Evolutionary conservation across 2,797 vertebrate genomes (phyloP).

Genomic region (Darevskia mixta): DNA sequence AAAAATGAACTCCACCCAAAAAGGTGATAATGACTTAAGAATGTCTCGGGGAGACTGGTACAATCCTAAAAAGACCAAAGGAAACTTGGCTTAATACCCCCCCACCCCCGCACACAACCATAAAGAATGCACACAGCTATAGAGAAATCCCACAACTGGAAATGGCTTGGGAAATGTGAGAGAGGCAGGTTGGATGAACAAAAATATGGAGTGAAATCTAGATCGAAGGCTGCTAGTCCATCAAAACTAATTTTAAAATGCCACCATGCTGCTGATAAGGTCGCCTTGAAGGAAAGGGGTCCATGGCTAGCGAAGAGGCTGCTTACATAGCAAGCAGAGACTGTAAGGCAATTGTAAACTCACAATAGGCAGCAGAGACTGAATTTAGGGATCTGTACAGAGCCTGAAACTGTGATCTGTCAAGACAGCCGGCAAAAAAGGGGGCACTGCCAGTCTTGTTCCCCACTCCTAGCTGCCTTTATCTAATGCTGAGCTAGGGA

Average conservation of each 20-base stretch:
- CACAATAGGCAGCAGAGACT: slow-evolving; percentile 44
- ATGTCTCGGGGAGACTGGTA: slow-evolving; percentile 89
- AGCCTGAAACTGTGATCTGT: not conserved
- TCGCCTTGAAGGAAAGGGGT: slow-evolving; percentile 56
- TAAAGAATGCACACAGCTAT: slow-evolving; percentile 50
- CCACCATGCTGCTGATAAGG: slow-evolving; percentile 54
- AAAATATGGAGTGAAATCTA: slow-evolving; percentile 28
- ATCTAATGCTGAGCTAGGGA: slow-evolving; percentile 41
- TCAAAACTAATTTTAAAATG: slow-evolving; percentile 36
- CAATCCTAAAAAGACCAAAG: slow-evolving; percentile 77
- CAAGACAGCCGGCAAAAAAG: slow-evolving; percentile 7
- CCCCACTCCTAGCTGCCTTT: slow-evolving; percentile 2
- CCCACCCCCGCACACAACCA: slow-evolving; percentile 15
- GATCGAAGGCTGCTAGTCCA: not conserved
- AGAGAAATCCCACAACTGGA: slow-evolving; percentile 81
- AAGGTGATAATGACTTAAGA: slow-evolving; percentile 87
- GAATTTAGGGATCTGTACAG: slow-evolving; percentile 17
- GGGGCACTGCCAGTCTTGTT: not conserved
- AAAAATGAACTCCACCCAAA: slow-evolving; percentile 87
- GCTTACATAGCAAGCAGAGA: slow-evolving; percentile 68
- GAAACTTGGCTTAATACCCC: slow-evolving; percentile 65
- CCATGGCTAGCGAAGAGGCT: slow-evolving; percentile 49
- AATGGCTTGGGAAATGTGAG: slow-evolving; percentile 53
- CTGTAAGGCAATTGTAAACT: slow-evolving; percentile 55
- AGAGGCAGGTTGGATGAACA: slow-evolving; percentile 32